phyloP scores from a whole-genome alignment of 2,113 vertebrate genomes.

The Rhizomys pruinosus region DNA sequence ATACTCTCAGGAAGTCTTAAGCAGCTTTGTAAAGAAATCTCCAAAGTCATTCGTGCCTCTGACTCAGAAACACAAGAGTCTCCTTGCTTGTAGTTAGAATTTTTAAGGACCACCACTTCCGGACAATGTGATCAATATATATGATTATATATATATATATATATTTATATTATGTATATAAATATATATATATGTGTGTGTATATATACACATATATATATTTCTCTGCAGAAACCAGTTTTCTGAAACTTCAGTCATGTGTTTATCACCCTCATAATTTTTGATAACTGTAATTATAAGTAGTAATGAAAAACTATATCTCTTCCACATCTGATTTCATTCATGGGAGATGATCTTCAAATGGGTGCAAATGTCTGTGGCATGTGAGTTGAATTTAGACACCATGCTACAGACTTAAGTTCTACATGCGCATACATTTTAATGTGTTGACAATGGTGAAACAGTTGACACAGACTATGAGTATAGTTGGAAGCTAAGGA shows the following conservation, averaged over 20 bases:
- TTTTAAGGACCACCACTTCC: neutral
- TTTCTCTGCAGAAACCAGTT: constrained; percentile 10
- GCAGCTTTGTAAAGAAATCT: constrained; percentile 16
- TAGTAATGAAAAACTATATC: neutral
- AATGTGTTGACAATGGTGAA: neutral
- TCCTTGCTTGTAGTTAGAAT: neutral
- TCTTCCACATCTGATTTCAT: neutral
- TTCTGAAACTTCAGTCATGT: neutral
- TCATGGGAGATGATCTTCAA: neutral
- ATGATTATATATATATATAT: no score
- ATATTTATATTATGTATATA: no score
- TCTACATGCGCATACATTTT: neutral
- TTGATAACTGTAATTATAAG: neutral
- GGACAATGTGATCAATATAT: neutral
- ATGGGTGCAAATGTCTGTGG: no score
- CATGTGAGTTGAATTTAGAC: neutral
- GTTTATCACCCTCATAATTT: neutral
- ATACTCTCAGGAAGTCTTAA: neutral
- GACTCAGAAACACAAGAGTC: neutral
- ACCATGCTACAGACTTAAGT: neutral
- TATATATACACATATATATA: no score
- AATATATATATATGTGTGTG: no score
- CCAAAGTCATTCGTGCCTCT: neutral
- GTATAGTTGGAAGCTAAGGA: neutral
- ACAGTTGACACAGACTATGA: neutral